Conservation (phyloP, 2,888 invertebrate genomes). For the Ichneumoninae sp. region DNA sequence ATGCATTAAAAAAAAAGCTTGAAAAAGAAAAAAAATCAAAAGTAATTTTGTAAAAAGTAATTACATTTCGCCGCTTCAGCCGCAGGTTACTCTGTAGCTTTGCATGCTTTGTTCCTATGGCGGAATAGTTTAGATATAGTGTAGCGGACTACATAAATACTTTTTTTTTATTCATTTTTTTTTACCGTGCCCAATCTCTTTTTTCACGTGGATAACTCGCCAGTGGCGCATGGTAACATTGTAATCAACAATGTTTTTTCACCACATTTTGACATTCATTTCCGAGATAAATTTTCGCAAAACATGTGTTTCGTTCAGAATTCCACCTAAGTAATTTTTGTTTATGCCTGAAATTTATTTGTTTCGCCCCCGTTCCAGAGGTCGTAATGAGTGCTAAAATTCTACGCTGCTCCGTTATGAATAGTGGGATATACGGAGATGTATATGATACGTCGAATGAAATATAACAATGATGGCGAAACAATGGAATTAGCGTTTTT, state of each 20-base stretch:
- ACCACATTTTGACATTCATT: not conserved
- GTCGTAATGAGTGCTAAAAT: not conserved
- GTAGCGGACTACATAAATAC: slow-evolving; percentile 6
- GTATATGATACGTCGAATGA: not conserved
- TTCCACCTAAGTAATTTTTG: not conserved
- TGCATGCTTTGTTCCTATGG: slow-evolving; percentile 27
- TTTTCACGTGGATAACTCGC: not conserved
- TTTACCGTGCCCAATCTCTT: not conserved
- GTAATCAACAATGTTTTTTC: not conserved
- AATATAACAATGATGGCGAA: not conserved
- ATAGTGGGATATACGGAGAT: not conserved
- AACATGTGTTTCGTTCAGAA: not conserved
- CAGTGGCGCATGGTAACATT: not conserved
- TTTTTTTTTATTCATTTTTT: not conserved
- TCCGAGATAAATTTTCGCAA: not conserved
- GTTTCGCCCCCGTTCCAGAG: not conserved
- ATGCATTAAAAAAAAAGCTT: slow-evolving; percentile 72
- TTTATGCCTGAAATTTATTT: not conserved
- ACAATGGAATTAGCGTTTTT: not conserved
- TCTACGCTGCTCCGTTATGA: not conserved
- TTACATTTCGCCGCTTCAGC: slow-evolving; percentile 28
- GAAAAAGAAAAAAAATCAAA: slow-evolving; percentile 12
- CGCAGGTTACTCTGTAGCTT: slow-evolving; percentile 25
- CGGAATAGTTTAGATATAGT: not conserved
- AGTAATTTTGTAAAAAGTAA: not conserved